Evolutionary conservation across 1,140 invertebrate species (phyloP).

Genomic region (Hylaeus anthracinus): DNA sequence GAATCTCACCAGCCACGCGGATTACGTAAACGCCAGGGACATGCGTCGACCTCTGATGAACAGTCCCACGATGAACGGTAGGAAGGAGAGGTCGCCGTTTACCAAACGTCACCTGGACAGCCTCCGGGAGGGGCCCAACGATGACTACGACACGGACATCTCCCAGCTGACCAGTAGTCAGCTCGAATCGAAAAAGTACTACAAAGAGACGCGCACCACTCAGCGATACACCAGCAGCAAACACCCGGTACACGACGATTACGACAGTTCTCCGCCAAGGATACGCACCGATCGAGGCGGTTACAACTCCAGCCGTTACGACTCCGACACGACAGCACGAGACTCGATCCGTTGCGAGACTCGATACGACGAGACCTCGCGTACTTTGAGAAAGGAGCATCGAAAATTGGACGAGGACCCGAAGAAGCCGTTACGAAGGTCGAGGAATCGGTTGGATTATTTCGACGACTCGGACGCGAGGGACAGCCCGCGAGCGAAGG

Average conservation of each 20-base stretch:
- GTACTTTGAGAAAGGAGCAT: constrained; percentile 67
- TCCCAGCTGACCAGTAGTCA: constrained; percentile 77
- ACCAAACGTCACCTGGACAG: constrained; percentile 69
- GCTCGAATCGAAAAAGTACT: constrained; percentile 73
- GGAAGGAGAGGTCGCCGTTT: constrained; percentile 66
- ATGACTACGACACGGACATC: constrained; percentile 78
- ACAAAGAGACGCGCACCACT: constrained; percentile 74
- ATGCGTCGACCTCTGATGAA: constrained; percentile 44
- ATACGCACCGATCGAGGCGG: constrained; percentile 67
- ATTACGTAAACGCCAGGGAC: constrained; percentile 70
- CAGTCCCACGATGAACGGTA: constrained; percentile 57
- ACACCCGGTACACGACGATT: constrained; percentile 71
- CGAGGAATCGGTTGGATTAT: constrained; percentile 74
- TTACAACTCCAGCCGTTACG: constrained; percentile 75
- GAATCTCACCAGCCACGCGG: constrained; percentile 69
- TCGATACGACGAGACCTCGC: constrained; percentile 67
- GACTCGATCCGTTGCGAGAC: constrained; percentile 72
- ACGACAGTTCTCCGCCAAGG: constrained; percentile 74
- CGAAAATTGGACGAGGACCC: constrained; percentile 67
- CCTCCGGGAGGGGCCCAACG: constrained; percentile 71
- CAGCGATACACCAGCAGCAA: constrained; percentile 72
- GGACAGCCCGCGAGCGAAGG: constrained; percentile 67
- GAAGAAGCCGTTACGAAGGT: constrained; percentile 72
- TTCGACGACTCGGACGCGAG: constrained; percentile 75
- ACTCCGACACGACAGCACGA: constrained; percentile 75